Conservation (phyloP, 2,797 vertebrate species). For the Enteromius argenteus region DNA sequence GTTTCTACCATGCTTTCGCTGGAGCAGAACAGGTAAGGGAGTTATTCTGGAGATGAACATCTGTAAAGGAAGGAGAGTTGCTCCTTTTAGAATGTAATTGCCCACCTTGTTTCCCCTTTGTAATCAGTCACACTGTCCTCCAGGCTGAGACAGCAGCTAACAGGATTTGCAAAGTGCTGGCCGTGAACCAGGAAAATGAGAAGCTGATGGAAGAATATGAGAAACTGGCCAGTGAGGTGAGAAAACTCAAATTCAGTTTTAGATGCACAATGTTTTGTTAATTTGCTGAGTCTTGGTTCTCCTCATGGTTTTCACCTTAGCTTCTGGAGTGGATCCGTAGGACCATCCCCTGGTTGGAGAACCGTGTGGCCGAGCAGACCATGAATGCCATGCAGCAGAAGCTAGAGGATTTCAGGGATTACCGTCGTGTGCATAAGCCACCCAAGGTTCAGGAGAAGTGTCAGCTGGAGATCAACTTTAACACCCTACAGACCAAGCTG, state of each 20-base stretch:
- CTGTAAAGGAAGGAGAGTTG: constrained; percentile 17
- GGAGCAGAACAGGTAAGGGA: constrained; percentile 77
- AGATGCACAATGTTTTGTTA: background rate
- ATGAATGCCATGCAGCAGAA: constrained; percentile 91
- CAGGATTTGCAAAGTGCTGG: constrained; percentile 92
- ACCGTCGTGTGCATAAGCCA: constrained; percentile 89
- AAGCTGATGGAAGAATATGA: constrained; percentile 94
- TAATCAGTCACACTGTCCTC: constrained; percentile 50
- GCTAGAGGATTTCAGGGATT: constrained; percentile 90
- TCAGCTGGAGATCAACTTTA: constrained; percentile 86
- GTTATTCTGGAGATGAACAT: background rate
- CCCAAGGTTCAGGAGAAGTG: constrained; percentile 87
- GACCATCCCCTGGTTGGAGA: constrained; percentile 92
- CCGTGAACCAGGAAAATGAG: constrained; percentile 93
- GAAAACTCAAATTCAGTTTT: constrained; percentile 18
- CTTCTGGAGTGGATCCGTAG: constrained; percentile 91
- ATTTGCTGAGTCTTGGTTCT: background rate
- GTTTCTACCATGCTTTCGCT: constrained; percentile 83
- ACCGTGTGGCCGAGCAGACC: constrained; percentile 84
- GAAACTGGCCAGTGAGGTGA: constrained; percentile 91
- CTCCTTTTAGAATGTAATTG: constrained; percentile 49
- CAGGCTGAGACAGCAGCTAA: constrained; percentile 93
- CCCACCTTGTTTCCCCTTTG: constrained; percentile 38
- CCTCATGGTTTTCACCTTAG: constrained; percentile 63
- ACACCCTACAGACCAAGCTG: constrained; percentile 84